Evolutionary conservation across 1,140 invertebrate genomes (phyloP), one percentile per base, ranked within the genome.

Genomic region (Tetramorium simillimum): DNA sequence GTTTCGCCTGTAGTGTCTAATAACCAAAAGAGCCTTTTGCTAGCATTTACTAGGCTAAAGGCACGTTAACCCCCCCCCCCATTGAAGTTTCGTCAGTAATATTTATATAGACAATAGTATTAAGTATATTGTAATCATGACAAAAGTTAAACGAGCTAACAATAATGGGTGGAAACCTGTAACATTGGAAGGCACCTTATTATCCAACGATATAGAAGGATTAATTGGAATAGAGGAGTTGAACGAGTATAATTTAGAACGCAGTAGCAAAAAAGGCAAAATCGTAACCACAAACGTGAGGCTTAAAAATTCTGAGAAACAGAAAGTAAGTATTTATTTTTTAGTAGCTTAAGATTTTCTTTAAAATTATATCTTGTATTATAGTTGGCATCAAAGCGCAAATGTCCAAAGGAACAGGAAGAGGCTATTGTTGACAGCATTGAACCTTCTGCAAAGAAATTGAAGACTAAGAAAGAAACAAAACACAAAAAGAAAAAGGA

Each of bases 221-320:
- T 95, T 97, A 86, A 94, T 96, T 62, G 96, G 96, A 24, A 95
- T 97, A 56, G 96, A 97, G 92, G 96, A 97, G 93, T 96, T 96
- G 88, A 95, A 95, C 0, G 95, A 96, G 91, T 97, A 97, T 89
- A 95, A 95, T 51, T 92, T 96, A 16, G 94, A 95, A 86, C 95
- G 94, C 86, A 92, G 93, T 40, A 89, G 91, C 78, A 84, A 94
- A 91, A 92, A 92, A 86, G 80, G 63, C 82, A 63, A 95, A 93
- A 88, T 92, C 93, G 90, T 43, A 58, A 85, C 60, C n/a, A 69
- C 28, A 62, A 86, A 87, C 28, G 77, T 88, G 69, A 77, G 60
- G 62, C n/a, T n/a, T 58, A 16, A n/a, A n/a, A n/a, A n/a, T n/a
- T n/a, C 12, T 2, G 9, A 86, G 56, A 37, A 51, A 28, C 14